A percentile compares a stretch with the other conserved stretches of the same genome.
Evolutionary conservation across 1,140 invertebrate genomes (phyloP).

Genomic region (Lordiphosa clarofinis): DNA sequence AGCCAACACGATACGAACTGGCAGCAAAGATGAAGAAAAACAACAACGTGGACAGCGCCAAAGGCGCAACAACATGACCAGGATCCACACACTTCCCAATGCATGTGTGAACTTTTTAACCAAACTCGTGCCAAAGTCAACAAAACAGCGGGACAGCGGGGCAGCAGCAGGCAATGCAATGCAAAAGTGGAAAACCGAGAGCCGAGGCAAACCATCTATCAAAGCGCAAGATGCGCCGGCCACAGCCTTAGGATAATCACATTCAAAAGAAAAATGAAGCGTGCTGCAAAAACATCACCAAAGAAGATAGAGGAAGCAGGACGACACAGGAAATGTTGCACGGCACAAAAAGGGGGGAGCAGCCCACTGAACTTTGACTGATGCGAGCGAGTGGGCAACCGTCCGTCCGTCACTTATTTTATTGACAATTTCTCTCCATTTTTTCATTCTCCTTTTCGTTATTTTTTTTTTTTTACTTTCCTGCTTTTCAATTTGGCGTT

Average conservation of each 20-base stretch:
- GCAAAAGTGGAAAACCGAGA: conserved; percentile 33
- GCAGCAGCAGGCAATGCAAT: conserved; percentile 60
- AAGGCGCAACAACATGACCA: conserved; percentile 69
- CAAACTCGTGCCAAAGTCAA: conserved; percentile 76
- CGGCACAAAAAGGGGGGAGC: conserved; percentile 20
- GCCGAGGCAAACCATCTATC: conserved; percentile 51
- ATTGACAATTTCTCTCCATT: conserved; percentile 65
- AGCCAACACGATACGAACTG: conserved; percentile 50
- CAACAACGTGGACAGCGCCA: conserved; percentile 53
- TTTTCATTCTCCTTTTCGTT: conserved; percentile 3
- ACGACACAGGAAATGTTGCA: conserved; percentile 67
- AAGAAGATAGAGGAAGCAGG: conserved; percentile 29
- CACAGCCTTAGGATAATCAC: conserved; percentile 71
- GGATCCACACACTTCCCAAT: conserved; percentile 27
- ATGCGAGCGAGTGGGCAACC: conserved; percentile 12
- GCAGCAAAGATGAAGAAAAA: conserved; percentile 34
- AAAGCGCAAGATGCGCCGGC: conserved; percentile 64
- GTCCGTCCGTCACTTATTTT: conserved; percentile 60
- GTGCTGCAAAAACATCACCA: conserved; percentile 62
- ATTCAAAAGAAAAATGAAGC: conserved; percentile 76
- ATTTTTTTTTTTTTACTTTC: not conserved
- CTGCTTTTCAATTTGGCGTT: conserved; percentile 65
- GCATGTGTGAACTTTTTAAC: conserved; percentile 77
- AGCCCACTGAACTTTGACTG: conserved; percentile 51
- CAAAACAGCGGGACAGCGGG: conserved; percentile 57